phyloP scores from a whole-genome alignment of 53 echinoderm and acorn worm species.

The Arbacia lixula region DNA sequence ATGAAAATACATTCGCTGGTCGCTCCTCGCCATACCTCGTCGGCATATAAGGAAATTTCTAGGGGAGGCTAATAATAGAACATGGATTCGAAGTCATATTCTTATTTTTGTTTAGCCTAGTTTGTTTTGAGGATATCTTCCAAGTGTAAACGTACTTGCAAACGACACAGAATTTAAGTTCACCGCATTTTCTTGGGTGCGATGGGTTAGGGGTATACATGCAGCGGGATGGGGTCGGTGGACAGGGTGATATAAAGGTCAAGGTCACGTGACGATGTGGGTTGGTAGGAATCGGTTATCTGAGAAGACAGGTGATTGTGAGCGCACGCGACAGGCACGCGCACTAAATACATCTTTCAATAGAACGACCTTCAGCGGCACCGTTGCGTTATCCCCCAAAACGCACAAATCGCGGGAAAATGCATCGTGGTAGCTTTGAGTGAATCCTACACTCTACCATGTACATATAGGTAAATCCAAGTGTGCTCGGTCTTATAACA shows the following conservation, averaged over 20 bases:
- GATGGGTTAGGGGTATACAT: no score
- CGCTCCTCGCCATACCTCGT: conserved; percentile 14
- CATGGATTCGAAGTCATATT: neutral
- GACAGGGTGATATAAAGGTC: conserved; percentile 30
- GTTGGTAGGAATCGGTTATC: conserved; percentile 35
- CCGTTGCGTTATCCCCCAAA: no score
- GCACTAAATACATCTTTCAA: conserved; percentile 11
- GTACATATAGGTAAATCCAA: no score
- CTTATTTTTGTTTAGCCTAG: neutral
- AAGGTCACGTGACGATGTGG: conserved; percentile 27
- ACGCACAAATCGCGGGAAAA: conserved; percentile 25
- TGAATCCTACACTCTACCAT: no score
- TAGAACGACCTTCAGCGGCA: conserved; percentile 12
- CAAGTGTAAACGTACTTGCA: no score
- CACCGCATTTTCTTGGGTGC: no score
- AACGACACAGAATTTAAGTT: no score
- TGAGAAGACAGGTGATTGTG: conserved; percentile 51
- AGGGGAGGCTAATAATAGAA: conserved; percentile 32
- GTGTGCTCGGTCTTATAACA: no score
- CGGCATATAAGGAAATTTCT: conserved; percentile 54
- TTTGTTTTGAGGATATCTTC: no score
- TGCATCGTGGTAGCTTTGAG: no score
- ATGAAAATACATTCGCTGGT: conserved; percentile 59
- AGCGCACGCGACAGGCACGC: conserved; percentile 61
- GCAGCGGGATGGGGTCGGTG: neutral